Conservation (phyloP, 1,140 invertebrate species). For the Atta colombica region DNA sequence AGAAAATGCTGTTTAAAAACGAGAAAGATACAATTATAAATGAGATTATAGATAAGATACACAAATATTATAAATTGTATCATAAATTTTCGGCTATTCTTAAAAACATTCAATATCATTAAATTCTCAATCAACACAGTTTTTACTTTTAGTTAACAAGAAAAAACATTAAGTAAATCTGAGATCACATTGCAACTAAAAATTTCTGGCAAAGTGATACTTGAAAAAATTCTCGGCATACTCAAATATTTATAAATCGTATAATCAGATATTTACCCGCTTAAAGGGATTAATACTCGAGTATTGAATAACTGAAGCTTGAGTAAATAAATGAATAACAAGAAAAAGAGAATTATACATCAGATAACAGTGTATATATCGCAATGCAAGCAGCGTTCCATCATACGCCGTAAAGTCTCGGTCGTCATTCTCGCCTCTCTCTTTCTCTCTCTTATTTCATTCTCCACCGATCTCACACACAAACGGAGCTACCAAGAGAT, state of each 20-base stretch:
- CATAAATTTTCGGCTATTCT: background rate
- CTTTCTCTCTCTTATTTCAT: conserved; percentile 1
- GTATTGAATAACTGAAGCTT: background rate
- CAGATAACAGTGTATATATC: conserved; percentile 36
- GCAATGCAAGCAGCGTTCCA: background rate
- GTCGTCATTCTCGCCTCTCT: background rate
- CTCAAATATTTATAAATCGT: conserved; percentile 27
- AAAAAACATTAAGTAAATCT: background rate
- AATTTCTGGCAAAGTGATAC: background rate
- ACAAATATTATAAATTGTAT: background rate
- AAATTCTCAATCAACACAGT: background rate
- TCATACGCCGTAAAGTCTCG: background rate
- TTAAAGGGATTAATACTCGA: conserved; percentile 21
- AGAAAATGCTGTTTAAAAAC: background rate
- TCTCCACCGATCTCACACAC: conserved; percentile 2
- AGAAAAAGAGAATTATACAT: background rate
- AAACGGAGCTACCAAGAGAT: conserved; percentile 13
- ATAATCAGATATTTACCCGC: conserved; percentile 18
- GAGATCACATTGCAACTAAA: background rate
- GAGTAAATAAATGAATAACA: conserved; percentile 29
- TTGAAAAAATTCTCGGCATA: background rate
- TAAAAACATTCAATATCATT: background rate
- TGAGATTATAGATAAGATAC: background rate
- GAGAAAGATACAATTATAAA: background rate
- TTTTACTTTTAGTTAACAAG: background rate